phyloP scores from a whole-genome alignment of 1,140 invertebrate species.

The Drosophila ohnishii region DNA sequence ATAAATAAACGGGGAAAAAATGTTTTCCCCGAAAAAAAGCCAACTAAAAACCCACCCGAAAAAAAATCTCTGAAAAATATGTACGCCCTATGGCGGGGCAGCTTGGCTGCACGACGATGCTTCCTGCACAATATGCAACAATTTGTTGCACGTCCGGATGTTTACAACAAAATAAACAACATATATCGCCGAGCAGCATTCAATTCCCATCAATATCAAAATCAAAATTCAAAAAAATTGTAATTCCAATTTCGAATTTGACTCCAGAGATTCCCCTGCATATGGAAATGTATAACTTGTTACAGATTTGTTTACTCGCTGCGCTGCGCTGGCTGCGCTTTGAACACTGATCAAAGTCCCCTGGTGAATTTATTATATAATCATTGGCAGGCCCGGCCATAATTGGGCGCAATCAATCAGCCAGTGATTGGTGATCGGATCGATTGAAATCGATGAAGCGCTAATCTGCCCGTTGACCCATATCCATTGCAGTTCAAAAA shows the following conservation, averaged over 20 bases:
- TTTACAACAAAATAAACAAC: slow-evolving; percentile 80
- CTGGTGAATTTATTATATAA: slow-evolving; percentile 76
- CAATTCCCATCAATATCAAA: slow-evolving; percentile 55
- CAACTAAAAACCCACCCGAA: slow-evolving; percentile 28
- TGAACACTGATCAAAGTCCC: slow-evolving; percentile 72
- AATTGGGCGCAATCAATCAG: slow-evolving; percentile 75
- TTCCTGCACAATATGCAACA: slow-evolving; percentile 78
- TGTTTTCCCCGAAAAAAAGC: slow-evolving; percentile 29
- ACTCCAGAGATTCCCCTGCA: slow-evolving; percentile 16
- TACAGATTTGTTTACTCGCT: slow-evolving; percentile 63
- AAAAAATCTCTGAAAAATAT: slow-evolving; percentile 43
- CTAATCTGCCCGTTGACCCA: slow-evolving; percentile 76
- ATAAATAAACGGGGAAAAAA: slow-evolving; percentile 71
- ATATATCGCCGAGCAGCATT: slow-evolving; percentile 25
- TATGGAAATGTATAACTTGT: slow-evolving; percentile 55
- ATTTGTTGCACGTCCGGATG: slow-evolving; percentile 79
- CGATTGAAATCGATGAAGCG: slow-evolving; percentile 62
- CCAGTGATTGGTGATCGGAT: slow-evolving; percentile 46
- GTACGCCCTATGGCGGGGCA: slow-evolving; percentile 58
- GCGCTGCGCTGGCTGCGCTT: slow-evolving; percentile 27
- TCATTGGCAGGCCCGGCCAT: slow-evolving; percentile 39
- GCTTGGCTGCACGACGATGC: slow-evolving; percentile 40
- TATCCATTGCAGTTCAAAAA: slow-evolving; percentile 16
- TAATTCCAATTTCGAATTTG: slow-evolving; percentile 45
- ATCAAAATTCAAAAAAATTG: slow-evolving; percentile 44